phyloP scores from a whole-genome alignment of 2,797 vertebrate species.

The Clamator glandarius region DNA sequence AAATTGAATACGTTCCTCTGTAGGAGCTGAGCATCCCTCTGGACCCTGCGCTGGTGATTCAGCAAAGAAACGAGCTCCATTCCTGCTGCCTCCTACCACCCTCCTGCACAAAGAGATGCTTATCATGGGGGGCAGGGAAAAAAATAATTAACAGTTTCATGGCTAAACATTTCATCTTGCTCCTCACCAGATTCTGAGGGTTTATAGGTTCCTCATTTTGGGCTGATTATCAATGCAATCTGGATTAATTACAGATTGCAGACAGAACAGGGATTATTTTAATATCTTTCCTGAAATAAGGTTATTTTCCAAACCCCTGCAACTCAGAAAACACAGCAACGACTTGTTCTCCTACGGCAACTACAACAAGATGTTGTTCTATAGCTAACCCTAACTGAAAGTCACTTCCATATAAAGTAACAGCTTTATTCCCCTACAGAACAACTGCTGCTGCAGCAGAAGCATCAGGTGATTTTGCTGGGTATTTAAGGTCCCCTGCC shows the following conservation, averaged over 20 bases:
- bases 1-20: constrained; percentile 52
- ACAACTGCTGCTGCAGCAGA: background rate
- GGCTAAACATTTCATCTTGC: background rate
- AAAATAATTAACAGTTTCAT: background rate
- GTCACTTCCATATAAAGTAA: background rate
- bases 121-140: background rate
- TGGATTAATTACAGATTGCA: background rate
- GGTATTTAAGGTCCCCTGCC: background rate
- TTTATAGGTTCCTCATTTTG: background rate
- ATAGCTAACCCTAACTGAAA: background rate
- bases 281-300: background rate
- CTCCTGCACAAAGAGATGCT: constrained; percentile 14
- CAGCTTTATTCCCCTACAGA: background rate
- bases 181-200: background rate
- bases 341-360: background rate
- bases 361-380: background rate
- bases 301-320: background rate
- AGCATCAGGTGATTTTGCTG: background rate
- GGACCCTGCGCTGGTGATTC: background rate
- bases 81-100: constrained; percentile 6
- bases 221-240: background rate
- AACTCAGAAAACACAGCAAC: background rate
- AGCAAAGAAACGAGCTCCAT: background rate
- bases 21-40: background rate
- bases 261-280: background rate